A percentile compares a stretch with the other conserved stretches of the same genome.
Evolutionary conservation across 2,113 vertebrate genomes (phyloP).

Genomic region (Takifugu bimaculatus): DNA sequence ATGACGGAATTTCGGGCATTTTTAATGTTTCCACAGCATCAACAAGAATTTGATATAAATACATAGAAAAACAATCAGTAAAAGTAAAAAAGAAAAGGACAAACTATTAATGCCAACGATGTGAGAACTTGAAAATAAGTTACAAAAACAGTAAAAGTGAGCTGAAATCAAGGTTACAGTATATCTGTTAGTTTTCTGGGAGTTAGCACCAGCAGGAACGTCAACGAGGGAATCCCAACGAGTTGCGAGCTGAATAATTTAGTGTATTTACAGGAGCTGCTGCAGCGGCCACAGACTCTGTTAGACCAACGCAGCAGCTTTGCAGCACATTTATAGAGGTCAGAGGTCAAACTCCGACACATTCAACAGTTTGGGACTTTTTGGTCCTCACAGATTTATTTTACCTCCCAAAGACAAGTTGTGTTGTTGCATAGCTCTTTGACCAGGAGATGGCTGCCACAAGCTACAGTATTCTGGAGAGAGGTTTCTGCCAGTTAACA

Average conservation of each 20-base stretch:
- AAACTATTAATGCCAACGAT: slow-evolving; percentile 56
- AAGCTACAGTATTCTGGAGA: slow-evolving; percentile 54
- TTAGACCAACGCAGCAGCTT: slow-evolving; percentile 68
- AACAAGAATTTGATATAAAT: slow-evolving; percentile 78
- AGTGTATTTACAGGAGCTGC: slow-evolving; percentile 76
- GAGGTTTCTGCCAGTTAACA: slow-evolving; percentile 42
- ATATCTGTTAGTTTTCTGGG: slow-evolving; percentile 51
- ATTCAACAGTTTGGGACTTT: slow-evolving; percentile 72
- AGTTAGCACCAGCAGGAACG: slow-evolving; percentile 74
- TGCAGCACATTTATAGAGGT: slow-evolving; percentile 73
- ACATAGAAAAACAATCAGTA: slow-evolving; percentile 72
- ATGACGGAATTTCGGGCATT: slow-evolving; percentile 77
- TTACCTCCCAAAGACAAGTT: not conserved
- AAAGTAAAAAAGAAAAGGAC: slow-evolving; percentile 65
- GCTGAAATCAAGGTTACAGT: slow-evolving; percentile 48
- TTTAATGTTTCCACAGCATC: slow-evolving; percentile 63
- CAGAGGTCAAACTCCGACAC: slow-evolving; percentile 76
- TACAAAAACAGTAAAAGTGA: slow-evolving; percentile 50
- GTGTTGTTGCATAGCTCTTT: slow-evolving; percentile 67
- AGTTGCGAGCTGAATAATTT: slow-evolving; percentile 69
- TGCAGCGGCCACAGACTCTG: slow-evolving; percentile 12
- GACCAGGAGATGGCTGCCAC: slow-evolving; percentile 41
- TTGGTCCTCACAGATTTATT: slow-evolving; percentile 27
- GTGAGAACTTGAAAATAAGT: slow-evolving; percentile 72
- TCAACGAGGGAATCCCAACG: slow-evolving; percentile 39